phyloP scores from a whole-genome alignment of 2,888 invertebrate species.

The Spicauda simplicius region DNA sequence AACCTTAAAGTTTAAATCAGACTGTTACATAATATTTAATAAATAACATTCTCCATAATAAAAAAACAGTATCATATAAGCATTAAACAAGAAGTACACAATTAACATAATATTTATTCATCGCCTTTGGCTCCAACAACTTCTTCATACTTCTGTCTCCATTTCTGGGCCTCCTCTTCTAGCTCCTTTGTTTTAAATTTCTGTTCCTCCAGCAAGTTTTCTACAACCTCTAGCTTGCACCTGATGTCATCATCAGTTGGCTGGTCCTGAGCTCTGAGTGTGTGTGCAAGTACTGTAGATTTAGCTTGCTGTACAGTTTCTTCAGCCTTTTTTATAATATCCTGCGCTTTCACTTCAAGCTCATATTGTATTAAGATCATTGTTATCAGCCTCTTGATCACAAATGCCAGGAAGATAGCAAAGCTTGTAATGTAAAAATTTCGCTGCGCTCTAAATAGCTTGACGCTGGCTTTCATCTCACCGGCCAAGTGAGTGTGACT shows the following conservation, averaged over 20 bases:
- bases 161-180: slow-evolving; percentile 58
- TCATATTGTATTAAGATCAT: slow-evolving; percentile 87
- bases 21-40: background rate
- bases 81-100: background rate
- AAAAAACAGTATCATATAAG: background rate
- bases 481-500: slow-evolving; percentile 79
- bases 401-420: slow-evolving; percentile 88
- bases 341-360: slow-evolving; percentile 86
- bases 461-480: slow-evolving; percentile 88
- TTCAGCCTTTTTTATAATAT: slow-evolving; percentile 88
- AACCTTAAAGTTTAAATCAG: background rate
- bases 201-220: slow-evolving; percentile 55
- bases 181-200: slow-evolving; percentile 52
- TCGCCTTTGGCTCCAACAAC: slow-evolving; percentile 35
- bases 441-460: slow-evolving; percentile 90
- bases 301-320: slow-evolving; percentile 82
- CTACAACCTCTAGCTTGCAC: slow-evolving; percentile 51
- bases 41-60: background rate
- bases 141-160: slow-evolving; percentile 64
- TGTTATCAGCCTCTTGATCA: slow-evolving; percentile 86
- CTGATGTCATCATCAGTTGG: slow-evolving; percentile 50
- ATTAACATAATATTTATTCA: slow-evolving; percentile 3
- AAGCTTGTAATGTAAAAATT: slow-evolving; percentile 93
- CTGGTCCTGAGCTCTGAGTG: slow-evolving; percentile 50
- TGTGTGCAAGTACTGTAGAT: slow-evolving; percentile 56